These are phyloP conservation scores for Crossocerus cetratus DNA, from an alignment of 2,888 invertebrate genomes.

Conservation along the genomic window DNA sequence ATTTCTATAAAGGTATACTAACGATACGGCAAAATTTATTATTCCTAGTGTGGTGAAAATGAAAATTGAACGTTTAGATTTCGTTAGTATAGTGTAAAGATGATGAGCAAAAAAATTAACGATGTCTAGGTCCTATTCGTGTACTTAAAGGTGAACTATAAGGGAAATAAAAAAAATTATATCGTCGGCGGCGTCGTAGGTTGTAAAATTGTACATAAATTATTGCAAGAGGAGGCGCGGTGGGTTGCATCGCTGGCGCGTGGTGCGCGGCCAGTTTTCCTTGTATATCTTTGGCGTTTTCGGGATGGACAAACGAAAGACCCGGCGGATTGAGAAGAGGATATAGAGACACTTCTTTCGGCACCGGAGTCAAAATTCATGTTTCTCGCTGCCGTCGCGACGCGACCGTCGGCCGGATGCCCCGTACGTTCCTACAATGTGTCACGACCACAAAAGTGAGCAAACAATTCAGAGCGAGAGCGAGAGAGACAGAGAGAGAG, in stretches of 20 bases:
- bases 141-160: constrained; percentile 71
- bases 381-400: constrained; percentile 36
- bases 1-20: constrained; percentile 77
- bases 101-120: constrained; percentile 72
- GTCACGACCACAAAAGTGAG: constrained; percentile 44
- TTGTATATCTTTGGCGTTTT: constrained; percentile 59
- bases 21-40: constrained; percentile 77
- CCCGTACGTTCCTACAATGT: constrained; percentile 58
- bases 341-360: constrained; percentile 43
- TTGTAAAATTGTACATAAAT: constrained; percentile 82
- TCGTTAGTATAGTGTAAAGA: constrained; percentile 77
- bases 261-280: constrained; percentile 67
- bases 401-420: constrained; percentile 39
- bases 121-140: constrained; percentile 78
- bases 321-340: neutral
- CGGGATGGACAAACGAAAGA: constrained; percentile 4
- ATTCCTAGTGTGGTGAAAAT: constrained; percentile 77
- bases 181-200: constrained; percentile 76
- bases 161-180: constrained; percentile 72
- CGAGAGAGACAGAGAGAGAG: neutral
- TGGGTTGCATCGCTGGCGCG: constrained; percentile 73
- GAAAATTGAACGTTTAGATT: constrained; percentile 77
- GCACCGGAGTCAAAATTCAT: constrained; percentile 55
- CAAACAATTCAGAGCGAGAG: neutral
- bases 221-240: constrained; percentile 79